A percentile compares a stretch with the other conserved stretches of the same genome.
Conservation (phyloP, 2,113 vertebrate genomes). For the Struthio camelus region DNA sequence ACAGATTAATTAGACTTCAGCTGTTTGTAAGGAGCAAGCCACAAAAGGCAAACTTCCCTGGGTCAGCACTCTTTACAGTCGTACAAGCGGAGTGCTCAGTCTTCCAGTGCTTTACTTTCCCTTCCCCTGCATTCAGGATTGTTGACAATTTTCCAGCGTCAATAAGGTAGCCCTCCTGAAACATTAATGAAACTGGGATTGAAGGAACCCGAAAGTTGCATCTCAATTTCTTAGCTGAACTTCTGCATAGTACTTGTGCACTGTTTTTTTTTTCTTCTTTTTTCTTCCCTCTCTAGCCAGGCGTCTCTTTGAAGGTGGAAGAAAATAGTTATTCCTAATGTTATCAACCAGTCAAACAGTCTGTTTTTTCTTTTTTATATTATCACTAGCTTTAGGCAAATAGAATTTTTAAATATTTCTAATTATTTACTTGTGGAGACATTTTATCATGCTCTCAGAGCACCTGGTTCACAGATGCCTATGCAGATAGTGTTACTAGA, state of each 20-base stretch:
- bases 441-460: background rate
- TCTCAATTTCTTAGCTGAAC: background rate
- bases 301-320: background rate
- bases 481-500: background rate
- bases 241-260: background rate
- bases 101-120: background rate
- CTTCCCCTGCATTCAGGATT: slow-evolving; percentile 24
- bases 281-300: background rate
- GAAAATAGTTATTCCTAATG: background rate
- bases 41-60: slow-evolving; percentile 1
- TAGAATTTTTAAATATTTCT: background rate
- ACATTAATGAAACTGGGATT: background rate
- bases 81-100: background rate
- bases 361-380: background rate
- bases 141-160: slow-evolving; percentile 2
- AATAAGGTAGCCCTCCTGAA: background rate
- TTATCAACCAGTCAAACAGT: background rate
- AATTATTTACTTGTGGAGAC: background rate
- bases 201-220: background rate
- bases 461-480: background rate
- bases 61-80: slow-evolving; percentile 11
- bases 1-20: background rate
- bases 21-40: background rate
- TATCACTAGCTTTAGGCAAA: background rate
- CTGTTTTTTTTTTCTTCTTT: background rate